Conservation (phyloP, 1,140 invertebrate species). For the Tyrophagus putrescentiae region DNA sequence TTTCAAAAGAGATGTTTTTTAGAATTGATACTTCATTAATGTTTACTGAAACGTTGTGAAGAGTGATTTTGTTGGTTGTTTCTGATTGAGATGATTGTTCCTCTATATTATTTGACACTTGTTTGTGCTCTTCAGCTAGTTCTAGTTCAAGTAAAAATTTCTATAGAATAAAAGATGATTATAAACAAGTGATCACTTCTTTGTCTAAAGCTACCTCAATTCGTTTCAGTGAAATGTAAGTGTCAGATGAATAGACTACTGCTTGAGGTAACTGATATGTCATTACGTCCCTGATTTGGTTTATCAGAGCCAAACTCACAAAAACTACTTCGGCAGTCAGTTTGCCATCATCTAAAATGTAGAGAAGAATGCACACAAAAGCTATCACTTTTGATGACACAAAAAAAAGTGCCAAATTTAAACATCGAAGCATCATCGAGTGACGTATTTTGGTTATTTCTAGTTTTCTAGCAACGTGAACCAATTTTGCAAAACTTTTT, state of each 20-base stretch:
- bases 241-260: no score
- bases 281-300: no score
- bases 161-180: no score
- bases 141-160: constrained; percentile 56
- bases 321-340: no score
- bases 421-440: constrained; percentile 44
- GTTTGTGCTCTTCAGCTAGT: constrained; percentile 41
- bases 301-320: no score
- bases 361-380: constrained; percentile 53
- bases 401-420: constrained; percentile 40
- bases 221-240: no score
- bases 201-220: no score
- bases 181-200: no score
- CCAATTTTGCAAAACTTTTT: background rate
- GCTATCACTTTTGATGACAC: constrained; percentile 49
- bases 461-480: background rate
- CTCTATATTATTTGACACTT: constrained; percentile 54
- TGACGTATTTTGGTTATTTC: constrained; percentile 4
- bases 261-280: no score
- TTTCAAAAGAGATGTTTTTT: constrained; percentile 30
- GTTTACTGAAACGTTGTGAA: constrained; percentile 41
- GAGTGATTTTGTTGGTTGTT: no score
- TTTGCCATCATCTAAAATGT: constrained; percentile 47
- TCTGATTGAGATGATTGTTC: no score
- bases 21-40: constrained; percentile 46